Evolutionary conservation across 2,797 vertebrate species (phyloP).

Genomic region (Clarias platycephalus): DNA sequence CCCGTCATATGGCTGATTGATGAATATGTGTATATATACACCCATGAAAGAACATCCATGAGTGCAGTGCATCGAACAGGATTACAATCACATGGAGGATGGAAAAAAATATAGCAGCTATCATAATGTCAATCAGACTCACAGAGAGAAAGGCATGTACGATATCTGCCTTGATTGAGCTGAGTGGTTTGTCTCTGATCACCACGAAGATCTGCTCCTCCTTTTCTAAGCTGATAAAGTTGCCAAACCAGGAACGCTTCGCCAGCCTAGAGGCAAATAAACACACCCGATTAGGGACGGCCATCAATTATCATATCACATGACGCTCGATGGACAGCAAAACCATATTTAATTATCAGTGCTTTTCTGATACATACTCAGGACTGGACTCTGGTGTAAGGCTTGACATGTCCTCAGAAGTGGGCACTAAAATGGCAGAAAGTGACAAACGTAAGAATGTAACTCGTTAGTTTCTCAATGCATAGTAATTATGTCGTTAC

Average conservation of each 20-base stretch:
- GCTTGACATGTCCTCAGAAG: constrained; percentile 93
- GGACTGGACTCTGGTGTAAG: constrained; percentile 92
- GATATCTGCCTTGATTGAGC: constrained; percentile 93
- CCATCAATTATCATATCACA: not conserved
- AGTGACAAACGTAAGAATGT: not conserved
- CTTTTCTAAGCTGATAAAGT: constrained; percentile 92
- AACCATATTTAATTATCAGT: constrained; percentile 20
- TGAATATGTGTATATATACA: no score
- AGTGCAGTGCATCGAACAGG: not conserved
- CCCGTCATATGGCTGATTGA: no score
- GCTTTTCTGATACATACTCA: constrained; percentile 78
- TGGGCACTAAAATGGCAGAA: constrained; percentile 77
- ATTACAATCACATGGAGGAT: not conserved
- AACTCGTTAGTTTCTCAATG: not conserved
- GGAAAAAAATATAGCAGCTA: constrained; percentile 33
- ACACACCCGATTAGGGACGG: not conserved
- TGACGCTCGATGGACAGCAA: not conserved
- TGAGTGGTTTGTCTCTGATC: constrained; percentile 91
- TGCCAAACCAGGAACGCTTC: constrained; percentile 94
- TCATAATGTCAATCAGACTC: constrained; percentile 57
- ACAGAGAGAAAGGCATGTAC: constrained; percentile 87
- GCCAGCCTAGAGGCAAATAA: constrained; percentile 76
- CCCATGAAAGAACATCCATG: no score
- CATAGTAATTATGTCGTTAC: not conserved
- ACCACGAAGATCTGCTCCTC: constrained; percentile 94